These are phyloP conservation scores for Celastrina argiolus DNA, from an alignment of 2,888 invertebrate species.

Conservation along the genomic window DNA sequence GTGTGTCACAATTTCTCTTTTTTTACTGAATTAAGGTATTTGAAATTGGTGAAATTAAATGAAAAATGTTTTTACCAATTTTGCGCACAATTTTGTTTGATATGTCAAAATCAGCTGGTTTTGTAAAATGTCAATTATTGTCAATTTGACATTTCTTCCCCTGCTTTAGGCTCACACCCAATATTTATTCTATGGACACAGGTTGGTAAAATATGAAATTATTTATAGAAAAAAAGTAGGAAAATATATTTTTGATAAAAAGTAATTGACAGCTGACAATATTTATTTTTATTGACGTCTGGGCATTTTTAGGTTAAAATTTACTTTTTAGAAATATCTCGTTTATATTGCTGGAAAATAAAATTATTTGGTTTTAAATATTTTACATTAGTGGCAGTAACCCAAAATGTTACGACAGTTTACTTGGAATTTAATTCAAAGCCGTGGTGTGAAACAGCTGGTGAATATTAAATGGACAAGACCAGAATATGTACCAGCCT, in stretches of 20 bases:
- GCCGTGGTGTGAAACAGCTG: constrained; percentile 80
- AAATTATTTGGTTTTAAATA: not conserved
- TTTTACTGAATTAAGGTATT: too few species aligned
- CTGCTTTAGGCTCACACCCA: not conserved
- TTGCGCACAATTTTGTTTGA: not conserved
- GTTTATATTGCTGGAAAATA: too few species aligned
- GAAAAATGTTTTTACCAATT: not conserved
- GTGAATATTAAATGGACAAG: constrained; percentile 88
- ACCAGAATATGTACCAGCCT: constrained; percentile 82
- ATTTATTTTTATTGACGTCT: not conserved
- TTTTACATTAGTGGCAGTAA: not conserved
- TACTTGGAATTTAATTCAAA: constrained; percentile 58
- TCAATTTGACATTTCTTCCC: not conserved
- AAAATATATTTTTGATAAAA: not conserved
- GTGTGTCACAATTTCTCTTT: too few species aligned
- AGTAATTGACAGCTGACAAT: not conserved
- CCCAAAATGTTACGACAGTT: constrained; percentile 55
- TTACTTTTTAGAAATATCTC: too few species aligned
- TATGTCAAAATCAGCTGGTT: not conserved
- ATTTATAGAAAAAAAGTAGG: not conserved
- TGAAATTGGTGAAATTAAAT: too few species aligned
- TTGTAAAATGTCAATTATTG: not conserved
- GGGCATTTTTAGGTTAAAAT: too few species aligned
- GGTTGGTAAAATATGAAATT: not conserved
- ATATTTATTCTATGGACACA: not conserved